Base-by-base conservation (phyloP, 2,113 vertebrate genomes). In the Macrotus californicus region DNA sequence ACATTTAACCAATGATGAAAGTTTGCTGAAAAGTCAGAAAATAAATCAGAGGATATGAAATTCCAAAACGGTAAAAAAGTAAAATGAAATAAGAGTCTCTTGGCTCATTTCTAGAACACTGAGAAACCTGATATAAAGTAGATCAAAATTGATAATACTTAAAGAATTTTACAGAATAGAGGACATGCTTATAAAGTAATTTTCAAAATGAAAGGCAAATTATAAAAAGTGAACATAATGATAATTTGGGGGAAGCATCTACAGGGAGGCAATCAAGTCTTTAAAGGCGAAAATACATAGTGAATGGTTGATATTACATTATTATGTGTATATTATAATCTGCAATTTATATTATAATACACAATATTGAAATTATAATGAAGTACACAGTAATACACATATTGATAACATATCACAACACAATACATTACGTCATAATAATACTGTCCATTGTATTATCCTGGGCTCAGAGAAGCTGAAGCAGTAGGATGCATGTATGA, bases 121-220 rank as follows among this genome's bases (percentile, higher is more conserved):
- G 67, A 82, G 67, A 75, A 79, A 85, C n/a, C 8, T 72, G 46
- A 77, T 36, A 22, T 31, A n/a, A 72, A 80, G 52, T 83, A 50
- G n/a, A 48, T 81, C 3, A 31, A 46, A 91, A 82, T 0, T 16
- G 34, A 73, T 75, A 75, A 82, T 48, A 92, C 12, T 67, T 72
- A 50, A 95, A 84, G 11, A 54, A 84, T 83, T 19, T 72, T 34
- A 46, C 64, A 83, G 11, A 87, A 52, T 29, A 70, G 12, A 76
- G 15, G 34, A 73, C 7, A 85, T 36, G n/a, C 14, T 19, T 59
- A 73, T 46, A 80, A 16, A 48, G n/a, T 59, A 70, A 52, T 84
- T 94, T 93, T 77, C 66, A 56, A 82, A 82, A 86, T 87, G 36
- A 70, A 80, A 82, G 69, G 11, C 14, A 83, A 88, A 95, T 50